Base-by-base conservation (phyloP, 2,113 vertebrate genomes). In the Bagarius yarrelli region DNA sequence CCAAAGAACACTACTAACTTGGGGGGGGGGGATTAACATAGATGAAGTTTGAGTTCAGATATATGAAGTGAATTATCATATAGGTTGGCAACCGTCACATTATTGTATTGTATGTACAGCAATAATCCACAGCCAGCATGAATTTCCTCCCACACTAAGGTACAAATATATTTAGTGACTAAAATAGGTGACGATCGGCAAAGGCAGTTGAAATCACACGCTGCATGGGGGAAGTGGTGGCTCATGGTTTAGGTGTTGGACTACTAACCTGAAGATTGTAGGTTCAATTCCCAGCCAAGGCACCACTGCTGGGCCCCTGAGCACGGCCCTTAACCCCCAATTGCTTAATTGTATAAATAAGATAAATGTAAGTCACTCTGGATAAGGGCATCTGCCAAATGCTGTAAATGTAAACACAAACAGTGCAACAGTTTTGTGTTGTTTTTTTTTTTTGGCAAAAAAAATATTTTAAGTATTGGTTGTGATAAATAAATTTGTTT, bases 151-250 rank as follows among this genome's bases (percentile, higher is more conserved):
- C 18, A n/a, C 40, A 16, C 9, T 63, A 25, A 61, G 40, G n/a
- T 47, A 40, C n/a, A 47, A 78, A 78, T 66, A 78, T 55, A 55
- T 67, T 66, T 66, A 25, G 34, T 23, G 34, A 25, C 9, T 18
- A 6, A 55, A 55, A 16, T 25, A 56, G 64, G 36, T 78, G n/a
- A 78, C 19, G 9, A 78, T 67, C 76, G 55, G 61, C 61, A 53
- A 67, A 67, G 23, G 32, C 36, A 21, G 11, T 30, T 56, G 27
- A 56, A 55, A 75, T 75, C 53, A 56, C 56, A 30, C n/a, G 57
- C 72, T 57, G 34, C 34, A 57, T 9, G 19, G 73, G n/a, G n/a
- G n/a, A n/a, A n/a, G n/a, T n/a, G n/a, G n/a, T n/a, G n/a, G n/a
- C n/a, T n/a, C n/a, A n/a, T n/a, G n/a, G n/a, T n/a, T n/a, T n/a